Evolutionary conservation across 2,113 vertebrate genomes (phyloP).

Genomic region (Pomatorhinus ruficollis): DNA sequence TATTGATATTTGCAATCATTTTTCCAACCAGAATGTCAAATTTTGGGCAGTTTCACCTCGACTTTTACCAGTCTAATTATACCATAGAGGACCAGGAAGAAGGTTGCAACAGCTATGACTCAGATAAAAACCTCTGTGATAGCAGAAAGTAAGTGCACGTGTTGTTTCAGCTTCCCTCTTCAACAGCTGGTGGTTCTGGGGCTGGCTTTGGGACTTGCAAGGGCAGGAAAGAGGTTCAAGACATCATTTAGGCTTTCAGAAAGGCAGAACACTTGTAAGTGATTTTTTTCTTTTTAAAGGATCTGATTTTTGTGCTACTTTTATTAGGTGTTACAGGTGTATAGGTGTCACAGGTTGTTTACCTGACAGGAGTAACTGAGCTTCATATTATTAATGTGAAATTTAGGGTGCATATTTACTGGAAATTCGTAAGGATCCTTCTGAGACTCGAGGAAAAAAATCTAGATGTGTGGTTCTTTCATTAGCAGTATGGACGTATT

Average conservation of each 20-base stretch:
- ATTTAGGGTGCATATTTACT: background rate
- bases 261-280: background rate
- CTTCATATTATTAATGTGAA: background rate
- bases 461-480: background rate
- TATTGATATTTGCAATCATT: background rate
- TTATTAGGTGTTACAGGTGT: background rate
- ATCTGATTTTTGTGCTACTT: background rate
- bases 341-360: background rate
- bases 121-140: slow-evolving; percentile 14
- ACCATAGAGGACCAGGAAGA: slow-evolving; percentile 78
- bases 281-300: background rate
- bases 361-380: background rate
- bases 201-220: background rate
- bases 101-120: slow-evolving; percentile 12
- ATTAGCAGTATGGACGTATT: background rate
- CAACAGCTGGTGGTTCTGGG: background rate
- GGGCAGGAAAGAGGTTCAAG: background rate
- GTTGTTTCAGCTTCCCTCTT: background rate
- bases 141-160: slow-evolving; percentile 63
- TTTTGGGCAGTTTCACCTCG: slow-evolving; percentile 77
- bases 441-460: background rate
- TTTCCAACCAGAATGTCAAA: slow-evolving; percentile 78
- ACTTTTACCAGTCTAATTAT: slow-evolving; percentile 89
- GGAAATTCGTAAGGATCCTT: background rate
- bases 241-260: background rate